These are phyloP conservation scores for Dreissena polymorpha DNA, from an alignment of 1,140 invertebrate genomes.

Conservation along the genomic window DNA sequence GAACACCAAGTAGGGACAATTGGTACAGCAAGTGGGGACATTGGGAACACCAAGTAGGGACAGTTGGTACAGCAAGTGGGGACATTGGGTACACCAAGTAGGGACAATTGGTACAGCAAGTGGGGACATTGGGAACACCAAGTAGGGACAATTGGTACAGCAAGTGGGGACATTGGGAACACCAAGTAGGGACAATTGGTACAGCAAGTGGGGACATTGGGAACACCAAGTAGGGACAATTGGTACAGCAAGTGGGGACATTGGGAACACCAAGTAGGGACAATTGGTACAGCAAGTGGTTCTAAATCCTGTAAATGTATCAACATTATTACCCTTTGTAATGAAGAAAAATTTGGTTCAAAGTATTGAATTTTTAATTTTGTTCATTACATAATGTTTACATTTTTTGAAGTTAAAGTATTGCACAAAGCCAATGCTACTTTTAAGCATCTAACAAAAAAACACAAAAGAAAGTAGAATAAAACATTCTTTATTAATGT, in stretches of 20 bases:
- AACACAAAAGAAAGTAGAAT: no score
- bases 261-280: constrained; percentile 23
- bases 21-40: no score
- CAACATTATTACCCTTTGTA: neutral
- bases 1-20: neutral
- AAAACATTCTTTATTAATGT: no score
- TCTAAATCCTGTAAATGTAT: neutral
- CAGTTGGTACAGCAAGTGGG: no score
- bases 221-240: neutral
- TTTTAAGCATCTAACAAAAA: no score
- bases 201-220: constrained; percentile 53
- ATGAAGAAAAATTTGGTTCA: neutral
- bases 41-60: constrained; percentile 23
- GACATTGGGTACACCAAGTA: constrained; percentile 34
- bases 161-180: constrained; percentile 44
- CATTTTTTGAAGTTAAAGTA: no score
- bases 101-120: no score
- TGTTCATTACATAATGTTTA: no score
- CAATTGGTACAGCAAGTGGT: no score
- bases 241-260: no score
- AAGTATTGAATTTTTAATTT: neutral
- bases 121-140: constrained; percentile 35
- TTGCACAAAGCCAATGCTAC: no score
- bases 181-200: neutral
- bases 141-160: no score